Evolutionary conservation across 2,888 invertebrate genomes (phyloP).

Genomic region (Nomada hirtipes): DNA sequence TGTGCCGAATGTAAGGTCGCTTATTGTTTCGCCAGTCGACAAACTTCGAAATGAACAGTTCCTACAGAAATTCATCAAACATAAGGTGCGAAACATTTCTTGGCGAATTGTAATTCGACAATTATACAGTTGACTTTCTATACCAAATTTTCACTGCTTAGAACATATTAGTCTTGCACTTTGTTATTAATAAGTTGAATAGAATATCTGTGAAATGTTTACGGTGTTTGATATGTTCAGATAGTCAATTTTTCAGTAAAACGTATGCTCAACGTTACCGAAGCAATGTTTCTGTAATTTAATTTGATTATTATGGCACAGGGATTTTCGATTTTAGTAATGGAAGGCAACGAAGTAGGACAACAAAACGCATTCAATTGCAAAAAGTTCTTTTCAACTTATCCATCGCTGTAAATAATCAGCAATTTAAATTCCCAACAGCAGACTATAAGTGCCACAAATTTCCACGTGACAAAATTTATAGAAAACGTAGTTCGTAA

Average conservation of each 20-base stretch:
- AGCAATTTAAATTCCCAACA: background rate
- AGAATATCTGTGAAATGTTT: background rate
- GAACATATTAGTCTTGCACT: background rate
- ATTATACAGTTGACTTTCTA: background rate
- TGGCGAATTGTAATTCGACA: background rate
- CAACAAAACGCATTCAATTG: too few species aligned
- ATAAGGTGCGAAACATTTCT: background rate
- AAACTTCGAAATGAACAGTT: constrained; percentile 18
- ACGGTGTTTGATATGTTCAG: too few species aligned
- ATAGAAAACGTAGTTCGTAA: too few species aligned
- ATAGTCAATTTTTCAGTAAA: too few species aligned
- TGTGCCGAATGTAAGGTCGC: background rate
- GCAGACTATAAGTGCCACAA: background rate
- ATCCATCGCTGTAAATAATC: too few species aligned
- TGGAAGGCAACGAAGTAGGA: background rate
- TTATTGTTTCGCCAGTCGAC: constrained; percentile 19
- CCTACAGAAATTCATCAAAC: constrained; percentile 15
- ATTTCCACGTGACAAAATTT: too few species aligned
- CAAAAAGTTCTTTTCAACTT: too few species aligned
- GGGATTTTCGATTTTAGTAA: too few species aligned
- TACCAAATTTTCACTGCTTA: background rate
- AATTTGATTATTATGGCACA: too few species aligned
- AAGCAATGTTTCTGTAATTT: too few species aligned
- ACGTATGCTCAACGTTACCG: too few species aligned
- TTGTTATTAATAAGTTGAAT: constrained; percentile 6